Evolutionary conservation across 2,888 invertebrate species (phyloP), one percentile per base, ranked within the genome.

Genomic region (Eilema sororculum): DNA sequence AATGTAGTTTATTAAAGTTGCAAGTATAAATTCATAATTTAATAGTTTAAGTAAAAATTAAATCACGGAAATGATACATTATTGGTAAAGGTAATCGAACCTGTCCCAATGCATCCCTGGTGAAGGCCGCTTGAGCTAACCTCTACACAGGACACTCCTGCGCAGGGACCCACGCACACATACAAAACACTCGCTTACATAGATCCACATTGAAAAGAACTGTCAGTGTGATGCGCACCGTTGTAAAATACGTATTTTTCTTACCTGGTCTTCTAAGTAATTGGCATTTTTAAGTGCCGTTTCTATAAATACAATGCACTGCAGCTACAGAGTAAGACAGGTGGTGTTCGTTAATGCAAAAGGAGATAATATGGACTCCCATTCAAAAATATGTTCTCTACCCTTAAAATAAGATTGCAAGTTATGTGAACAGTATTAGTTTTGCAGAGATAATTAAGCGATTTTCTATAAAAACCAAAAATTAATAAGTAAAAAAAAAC

Each of bases 91-190:
- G 81, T 81, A 87, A 90, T 88, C 78, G 80, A 87, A 91, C 90
- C 90, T 89, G 89, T 91, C 90, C 84, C 88, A 93, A 88, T 94
- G 90, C 94, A 92, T 89, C 92, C 89, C 93, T 93, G 92, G 92
- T 93, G 95, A 95, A 95, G 95, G 95, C 93, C 95, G 93, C 90
- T 88, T 86, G 88, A 91, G 86, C 83, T 90, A 90, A 91, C 91
- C 92, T 90, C 90, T 88, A 88, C 88, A 87, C 86, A 88, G 90
- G 91, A 90, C 91, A 91, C 88, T 91, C 90, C 87, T 88, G 91
- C 89, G 90, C 90, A 87, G 87, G 88, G 89, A 87, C 87, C 84
- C 87, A 88, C 88, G 83, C 91, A 86, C 89, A 90, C 91, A 87
- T 76, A 75, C 73, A 73, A 67, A 81, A 67, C 65, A 73, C 84